Base-by-base conservation (phyloP, 2,888 invertebrate species). In the Tetragonula carbonaria region DNA sequence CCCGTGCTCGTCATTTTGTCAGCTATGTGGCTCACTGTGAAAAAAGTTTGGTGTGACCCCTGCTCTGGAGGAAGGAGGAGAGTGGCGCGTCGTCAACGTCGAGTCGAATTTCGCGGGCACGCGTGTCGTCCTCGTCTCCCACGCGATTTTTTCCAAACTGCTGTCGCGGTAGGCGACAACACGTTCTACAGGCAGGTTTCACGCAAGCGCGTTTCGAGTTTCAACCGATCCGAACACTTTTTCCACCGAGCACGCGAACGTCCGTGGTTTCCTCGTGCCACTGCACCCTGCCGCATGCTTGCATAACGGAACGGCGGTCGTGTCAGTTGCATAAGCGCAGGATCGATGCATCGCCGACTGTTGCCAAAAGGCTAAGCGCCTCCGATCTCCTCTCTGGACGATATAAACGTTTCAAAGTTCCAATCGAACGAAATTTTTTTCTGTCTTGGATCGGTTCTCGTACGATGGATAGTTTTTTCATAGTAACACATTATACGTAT, bases 161-260 rank as follows among this genome's bases (percentile, higher is more conserved):
- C 50, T 53, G 74, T 50, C 78, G 78, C 82, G 87, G 84, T 80
- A 87, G 78, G 79, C 83, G 83, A 78, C 81, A 78, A 78, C 73
- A 80, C 80, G 78, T 85, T 85, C 72, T 81, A 62, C 55, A 81
- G 74, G 71, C 77, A 66, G 84, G 84, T 81, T 87, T 86, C 88
- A 88, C 88, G 87, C 84, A 86, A 82, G 45, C 72, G 63, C 85
- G 92, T 91, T 87, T 93, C 91, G 91, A 90, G 88, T 93, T 93
- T 91, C 93, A 91, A 91, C 88, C 90, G 86, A 91, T 86, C 85
- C 67, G 77, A 78, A 74, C 77, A 66, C 70, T 88, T 90, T 91
- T 92, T 91, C 85, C 2, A 8, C 8, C 88, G 84, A 80, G 87
- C 80, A 82, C 84, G 78, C 80, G 79, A 79, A 80, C 80, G 84